Base-by-base conservation (phyloP, 2,797 vertebrate genomes). In the Epinephelus malabaricus region DNA sequence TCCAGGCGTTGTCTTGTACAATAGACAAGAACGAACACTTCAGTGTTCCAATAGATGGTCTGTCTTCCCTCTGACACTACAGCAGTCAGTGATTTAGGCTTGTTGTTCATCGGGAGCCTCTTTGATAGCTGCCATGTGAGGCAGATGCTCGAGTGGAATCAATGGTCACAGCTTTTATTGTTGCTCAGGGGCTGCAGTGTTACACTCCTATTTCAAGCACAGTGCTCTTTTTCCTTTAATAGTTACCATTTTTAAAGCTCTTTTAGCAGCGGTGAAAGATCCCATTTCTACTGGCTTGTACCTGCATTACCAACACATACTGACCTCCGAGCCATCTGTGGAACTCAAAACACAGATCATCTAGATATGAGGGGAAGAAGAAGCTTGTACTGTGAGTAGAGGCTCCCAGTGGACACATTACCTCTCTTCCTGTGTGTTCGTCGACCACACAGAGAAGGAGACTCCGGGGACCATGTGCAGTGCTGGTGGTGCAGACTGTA, bases 321-420 rank as follows among this genome's bases (percentile, higher is more conserved):
- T 25, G 10, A 40, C 43, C 58, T 46, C 25, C 0, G 14, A 49
- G 27, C n/a, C 46, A 11, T 47, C 3, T 30, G 55, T 50, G 54
- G 56, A 46, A 34, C 34, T 51, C 47, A 19, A 49, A 43, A 17
- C 65, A 27, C 73, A 64, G 27, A 81, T 40, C 34, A n/a, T 68
- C 14, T 65, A 66, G 68, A 54, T 30, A 50, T 7, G 1, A 49
- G 23, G 6, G 23, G 27, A 76, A 65, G 73, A 30, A 59, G 58
- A 54, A 76, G 68, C 64, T 59, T 50, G 68, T 63, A 2, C 11
- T 55, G 64, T 8, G 66, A 61, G 66, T 1, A 21, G 45, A 68
- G 56, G 21, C 54, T 91, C 89, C 86, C 84, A 69, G 73, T 2
- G 74, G 87, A 78, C 73, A 76, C 64, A 70, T 89, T 81, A 76